phyloP scores from a whole-genome alignment of 2,888 invertebrate genomes.

The Limnephilus marmoratus region DNA sequence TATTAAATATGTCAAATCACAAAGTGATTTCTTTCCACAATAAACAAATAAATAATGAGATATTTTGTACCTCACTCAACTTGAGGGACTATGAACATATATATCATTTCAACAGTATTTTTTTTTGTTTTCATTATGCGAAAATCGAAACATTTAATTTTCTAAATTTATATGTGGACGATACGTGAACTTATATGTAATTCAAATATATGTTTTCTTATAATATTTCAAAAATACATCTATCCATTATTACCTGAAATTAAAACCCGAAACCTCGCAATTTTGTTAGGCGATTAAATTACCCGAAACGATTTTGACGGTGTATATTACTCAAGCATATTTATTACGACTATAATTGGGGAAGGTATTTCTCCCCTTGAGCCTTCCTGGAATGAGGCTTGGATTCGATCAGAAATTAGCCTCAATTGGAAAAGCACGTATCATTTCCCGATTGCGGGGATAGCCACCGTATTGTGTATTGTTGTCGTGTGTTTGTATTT shows the following conservation, averaged over 20 bases:
- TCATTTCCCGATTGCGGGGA: conserved; percentile 34
- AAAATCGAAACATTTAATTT: too few relatives aligned
- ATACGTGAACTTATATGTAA: too few relatives aligned
- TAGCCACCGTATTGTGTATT: conserved; percentile 3
- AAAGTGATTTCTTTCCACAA: too few relatives aligned
- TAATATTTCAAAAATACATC: not conserved
- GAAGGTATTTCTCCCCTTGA: conserved; percentile 2
- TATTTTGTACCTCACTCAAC: too few relatives aligned
- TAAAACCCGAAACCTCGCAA: not conserved
- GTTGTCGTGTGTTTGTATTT: conserved; percentile 20
- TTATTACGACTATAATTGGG: conserved; percentile 8
- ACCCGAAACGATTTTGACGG: not conserved
- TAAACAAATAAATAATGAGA: too few relatives aligned
- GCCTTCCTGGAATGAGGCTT: not conserved
- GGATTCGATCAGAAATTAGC: conserved; percentile 46
- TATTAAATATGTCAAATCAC: too few relatives aligned
- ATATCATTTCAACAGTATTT: too few relatives aligned
- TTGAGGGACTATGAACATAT: too few relatives aligned
- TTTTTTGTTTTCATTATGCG: too few relatives aligned
- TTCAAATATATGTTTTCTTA: not conserved
- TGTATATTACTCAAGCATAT: not conserved
- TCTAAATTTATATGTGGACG: too few relatives aligned
- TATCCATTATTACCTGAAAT: not conserved
- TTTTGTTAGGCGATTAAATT: not conserved
- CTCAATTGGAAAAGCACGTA: conserved; percentile 47